phyloP scores from a whole-genome alignment of 2,797 vertebrate species.

The Arrhamphus sclerolepis region DNA sequence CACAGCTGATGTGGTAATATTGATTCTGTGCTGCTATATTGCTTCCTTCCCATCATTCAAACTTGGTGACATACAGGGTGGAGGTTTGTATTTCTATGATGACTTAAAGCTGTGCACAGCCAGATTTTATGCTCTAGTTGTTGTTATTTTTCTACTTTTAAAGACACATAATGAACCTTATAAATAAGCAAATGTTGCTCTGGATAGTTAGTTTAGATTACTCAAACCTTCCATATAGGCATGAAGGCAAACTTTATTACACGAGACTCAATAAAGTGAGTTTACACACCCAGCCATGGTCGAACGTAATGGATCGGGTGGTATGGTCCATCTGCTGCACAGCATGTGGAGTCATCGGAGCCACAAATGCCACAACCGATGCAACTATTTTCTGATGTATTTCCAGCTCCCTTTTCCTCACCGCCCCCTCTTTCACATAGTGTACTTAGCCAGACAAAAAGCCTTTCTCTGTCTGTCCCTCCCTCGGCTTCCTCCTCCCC shows the following conservation, averaged over 20 bases:
- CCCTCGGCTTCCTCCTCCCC: constrained; percentile 15
- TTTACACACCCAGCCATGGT: constrained; percentile 33
- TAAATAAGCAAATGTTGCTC: too few relatives aligned
- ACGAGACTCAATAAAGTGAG: constrained; percentile 24
- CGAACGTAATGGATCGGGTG: constrained; percentile 18
- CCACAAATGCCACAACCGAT: constrained; percentile 46
- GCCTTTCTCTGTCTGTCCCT: constrained; percentile 60
- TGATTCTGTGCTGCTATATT: constrained; percentile 31
- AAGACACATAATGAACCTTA: too few relatives aligned
- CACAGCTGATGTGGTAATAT: constrained; percentile 63
- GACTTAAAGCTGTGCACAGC: too few relatives aligned
- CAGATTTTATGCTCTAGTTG: too few relatives aligned
- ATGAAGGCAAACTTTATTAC: constrained; percentile 30
- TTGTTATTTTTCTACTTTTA: too few relatives aligned
- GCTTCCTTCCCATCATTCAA: constrained; percentile 51
- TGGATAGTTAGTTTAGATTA: too few relatives aligned
- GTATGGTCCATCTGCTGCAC: constrained; percentile 13
- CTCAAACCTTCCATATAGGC: constrained; percentile 3
- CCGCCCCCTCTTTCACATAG: constrained; percentile 67
- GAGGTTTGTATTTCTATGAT: too few relatives aligned
- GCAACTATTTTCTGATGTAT: constrained; percentile 64
- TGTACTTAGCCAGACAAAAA: constrained; percentile 78
- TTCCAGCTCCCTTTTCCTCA: constrained; percentile 54
- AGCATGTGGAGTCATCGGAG: constrained; percentile 41
- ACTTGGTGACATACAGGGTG: too few relatives aligned